Percentiles rank a stretch among this genome's conserved stretches.
phyloP scores from a whole-genome alignment of 2,888 invertebrate species.

The Cloeon dipterum region DNA sequence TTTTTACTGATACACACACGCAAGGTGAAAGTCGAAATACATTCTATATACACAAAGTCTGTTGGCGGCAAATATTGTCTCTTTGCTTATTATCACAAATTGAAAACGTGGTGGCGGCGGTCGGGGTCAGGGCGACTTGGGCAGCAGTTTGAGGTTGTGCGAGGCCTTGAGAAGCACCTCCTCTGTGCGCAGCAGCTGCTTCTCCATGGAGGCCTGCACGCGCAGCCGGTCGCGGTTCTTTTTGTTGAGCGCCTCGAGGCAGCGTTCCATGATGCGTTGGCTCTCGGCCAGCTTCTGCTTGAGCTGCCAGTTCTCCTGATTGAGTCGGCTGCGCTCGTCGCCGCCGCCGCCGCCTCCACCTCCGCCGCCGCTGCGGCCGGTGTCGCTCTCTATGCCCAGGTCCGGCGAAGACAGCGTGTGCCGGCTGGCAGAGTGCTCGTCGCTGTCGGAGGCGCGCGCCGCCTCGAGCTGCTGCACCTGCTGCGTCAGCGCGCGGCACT shows the following conservation, averaged over 20 bases:
- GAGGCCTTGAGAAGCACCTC: not conserved
- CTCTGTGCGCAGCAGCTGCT: conserved; percentile 1
- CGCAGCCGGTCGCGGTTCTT: not conserved
- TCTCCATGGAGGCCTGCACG: not conserved
- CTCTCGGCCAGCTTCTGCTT: conserved; percentile 45
- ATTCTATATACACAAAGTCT: too few species aligned
- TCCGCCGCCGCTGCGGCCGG: conserved; percentile 25
- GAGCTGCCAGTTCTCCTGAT: conserved; percentile 43
- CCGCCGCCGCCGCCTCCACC: conserved; percentile 8
- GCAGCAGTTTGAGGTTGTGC: not conserved
- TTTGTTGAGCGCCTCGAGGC: not conserved
- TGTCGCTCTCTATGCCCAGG: conserved; percentile 74
- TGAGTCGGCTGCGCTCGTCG: conserved; percentile 15
- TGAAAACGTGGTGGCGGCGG: too few species aligned
- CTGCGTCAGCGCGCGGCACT: not conserved
- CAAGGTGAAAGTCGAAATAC: too few species aligned
- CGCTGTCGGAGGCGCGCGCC: not conserved
- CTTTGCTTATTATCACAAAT: too few species aligned
- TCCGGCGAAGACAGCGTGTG: conserved; percentile 41
- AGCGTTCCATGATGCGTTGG: conserved; percentile 16
- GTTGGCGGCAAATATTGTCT: too few species aligned
- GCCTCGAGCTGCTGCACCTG: not conserved
- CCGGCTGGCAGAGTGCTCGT: not conserved
- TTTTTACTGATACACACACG: too few species aligned
- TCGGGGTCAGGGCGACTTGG: too few species aligned